Conservation (phyloP, 2,113 vertebrate genomes). For the Pristiophorus japonicus region DNA sequence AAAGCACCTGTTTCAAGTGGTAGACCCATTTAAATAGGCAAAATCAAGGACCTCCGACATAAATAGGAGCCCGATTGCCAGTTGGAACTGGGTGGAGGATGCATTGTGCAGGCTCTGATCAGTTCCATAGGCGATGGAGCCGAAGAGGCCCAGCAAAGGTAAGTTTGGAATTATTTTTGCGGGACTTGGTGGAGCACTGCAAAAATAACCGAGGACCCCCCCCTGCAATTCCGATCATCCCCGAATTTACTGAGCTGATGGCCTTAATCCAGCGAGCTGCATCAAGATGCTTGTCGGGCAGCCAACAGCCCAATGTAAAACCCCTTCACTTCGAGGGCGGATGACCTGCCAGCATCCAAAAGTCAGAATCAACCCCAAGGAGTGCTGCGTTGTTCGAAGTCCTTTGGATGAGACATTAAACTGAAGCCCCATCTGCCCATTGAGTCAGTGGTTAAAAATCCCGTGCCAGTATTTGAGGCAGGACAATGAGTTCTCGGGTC, state of each 20-base stretch:
- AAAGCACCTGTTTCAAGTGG: background rate
- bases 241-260: no score
- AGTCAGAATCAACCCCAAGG: background rate
- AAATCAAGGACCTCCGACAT: background rate
- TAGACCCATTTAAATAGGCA: background rate
- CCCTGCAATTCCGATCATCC: no score
- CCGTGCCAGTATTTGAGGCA: background rate
- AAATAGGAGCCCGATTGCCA: background rate
- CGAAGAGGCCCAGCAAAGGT: background rate
- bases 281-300: no score
- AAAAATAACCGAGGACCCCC: no score
- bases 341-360: background rate
- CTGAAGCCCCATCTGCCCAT: background rate
- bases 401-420: background rate
- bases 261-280: background rate
- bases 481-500: background rate
- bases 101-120: background rate
- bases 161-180: background rate
- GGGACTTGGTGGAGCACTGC: no score
- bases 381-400: background rate
- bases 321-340: background rate
- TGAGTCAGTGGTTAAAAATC: background rate
- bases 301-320: background rate
- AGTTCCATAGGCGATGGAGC: background rate
- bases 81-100: background rate